These are phyloP conservation scores for Akabosia matsudoensis DNA, from an alignment of 1,140 invertebrate species.

Conservation along the genomic window DNA sequence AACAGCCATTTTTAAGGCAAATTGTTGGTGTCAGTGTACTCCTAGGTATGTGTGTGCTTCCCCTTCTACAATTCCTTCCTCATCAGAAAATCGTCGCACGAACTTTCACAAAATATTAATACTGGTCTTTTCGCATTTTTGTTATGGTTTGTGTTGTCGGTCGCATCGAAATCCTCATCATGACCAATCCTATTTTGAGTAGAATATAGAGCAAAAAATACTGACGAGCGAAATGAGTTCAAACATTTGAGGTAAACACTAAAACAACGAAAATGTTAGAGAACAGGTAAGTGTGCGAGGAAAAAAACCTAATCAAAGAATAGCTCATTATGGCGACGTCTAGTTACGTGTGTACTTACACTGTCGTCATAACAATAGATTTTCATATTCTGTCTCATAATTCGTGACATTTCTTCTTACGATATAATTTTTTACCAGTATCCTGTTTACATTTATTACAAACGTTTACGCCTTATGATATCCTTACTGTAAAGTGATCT, in stretches of 20 bases:
- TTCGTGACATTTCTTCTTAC: too few relatives aligned
- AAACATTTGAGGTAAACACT: too few relatives aligned
- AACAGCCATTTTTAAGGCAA: too few relatives aligned
- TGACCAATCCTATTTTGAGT: background rate
- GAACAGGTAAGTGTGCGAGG: background rate
- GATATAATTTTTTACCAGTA: too few relatives aligned
- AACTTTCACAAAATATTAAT: conserved; percentile 10
- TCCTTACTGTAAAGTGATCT: too few relatives aligned
- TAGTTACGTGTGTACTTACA: background rate
- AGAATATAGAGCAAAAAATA: background rate
- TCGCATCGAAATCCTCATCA: background rate
- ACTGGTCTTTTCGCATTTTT: background rate
- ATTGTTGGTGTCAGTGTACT: background rate
- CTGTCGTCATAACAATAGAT: background rate
- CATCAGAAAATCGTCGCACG: background rate
- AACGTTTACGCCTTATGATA: too few relatives aligned
- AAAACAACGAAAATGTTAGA: background rate
- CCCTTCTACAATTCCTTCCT: background rate
- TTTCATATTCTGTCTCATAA: background rate
- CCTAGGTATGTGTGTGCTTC: background rate
- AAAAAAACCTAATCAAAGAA: conserved; percentile 21
- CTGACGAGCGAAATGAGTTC: conserved; percentile 11
- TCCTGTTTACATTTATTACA: too few relatives aligned
- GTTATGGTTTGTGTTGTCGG: too few relatives aligned
- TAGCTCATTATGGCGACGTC: conserved; percentile 6